Evolutionary conservation across 1,140 invertebrate genomes (phyloP), one percentile per base, ranked within the genome.

Genomic region (Harlomillsia oculata): DNA sequence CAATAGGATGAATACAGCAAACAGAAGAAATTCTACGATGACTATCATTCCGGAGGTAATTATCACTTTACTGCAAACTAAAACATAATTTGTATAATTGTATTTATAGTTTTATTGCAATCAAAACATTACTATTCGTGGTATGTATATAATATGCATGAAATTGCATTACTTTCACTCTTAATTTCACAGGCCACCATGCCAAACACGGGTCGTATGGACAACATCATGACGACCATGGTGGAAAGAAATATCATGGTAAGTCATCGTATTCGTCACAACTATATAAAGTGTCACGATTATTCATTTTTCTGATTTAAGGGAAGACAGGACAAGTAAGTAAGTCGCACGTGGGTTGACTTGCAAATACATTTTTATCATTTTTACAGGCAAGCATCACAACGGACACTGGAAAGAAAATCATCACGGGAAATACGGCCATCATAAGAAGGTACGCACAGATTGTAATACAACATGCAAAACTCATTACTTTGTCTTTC

Each of bases 1-100:
- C 13, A 6, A 2, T 23, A 58, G 56, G 53, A 63, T 37, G 61
- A 63, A 26, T 63, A 63, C 44, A 56, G 56, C 39, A 63, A 63
- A 51, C 56, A 63, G 40, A 63, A 63, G 53, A 63, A 63, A 40
- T 64, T 64, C 43, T 64, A 64, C 28, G 62, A 64, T 39, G 62
- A 64, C 32, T 64, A 64, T 29, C 62, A 64, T 40, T 58, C 58
- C 8, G 62, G 58, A 37, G 48, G 45, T 48, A 25, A 45, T 16
- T n/a, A n/a, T n/a, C n/a, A n/a, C n/a, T n/a, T n/a, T n/a, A n/a
- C 1, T 29, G 43, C 5, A 5, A 4, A 26, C 21, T 2, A 8
- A 25, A 11, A 25, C 14, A 23, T 25, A 6, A 25, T 21, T 20
- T 43, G 21, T 2, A 3, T 18, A 44, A 13, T 21, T 44, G 41